Conservation (phyloP, 2,113 vertebrate species). For the Bothrops jararaca region DNA sequence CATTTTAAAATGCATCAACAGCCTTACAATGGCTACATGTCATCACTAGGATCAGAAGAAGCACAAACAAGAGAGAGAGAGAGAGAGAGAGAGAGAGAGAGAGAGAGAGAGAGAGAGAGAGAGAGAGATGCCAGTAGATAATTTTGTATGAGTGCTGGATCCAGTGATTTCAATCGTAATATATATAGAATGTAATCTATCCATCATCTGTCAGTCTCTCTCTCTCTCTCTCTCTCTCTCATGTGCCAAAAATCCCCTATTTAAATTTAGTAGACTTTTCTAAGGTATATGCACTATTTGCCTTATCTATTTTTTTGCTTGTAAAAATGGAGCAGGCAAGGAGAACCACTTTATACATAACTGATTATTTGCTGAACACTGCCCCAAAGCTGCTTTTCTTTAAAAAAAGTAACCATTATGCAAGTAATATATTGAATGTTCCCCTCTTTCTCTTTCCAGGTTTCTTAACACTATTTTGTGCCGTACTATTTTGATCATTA, state of each 20-base stretch:
- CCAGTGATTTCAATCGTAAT: too few species aligned
- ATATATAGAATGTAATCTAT: too few species aligned
- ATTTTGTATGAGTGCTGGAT: neutral
- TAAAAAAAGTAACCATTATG: neutral
- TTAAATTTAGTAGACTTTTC: too few species aligned
- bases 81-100: too few species aligned
- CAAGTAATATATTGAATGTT: neutral
- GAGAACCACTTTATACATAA: neutral
- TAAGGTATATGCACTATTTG: too few species aligned
- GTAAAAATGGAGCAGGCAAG: neutral
- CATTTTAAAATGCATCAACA: slow-evolving; percentile 43
- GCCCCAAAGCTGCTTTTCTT: neutral
- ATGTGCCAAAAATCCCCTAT: too few species aligned
- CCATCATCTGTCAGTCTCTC: too few species aligned
- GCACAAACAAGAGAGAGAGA: too few species aligned
- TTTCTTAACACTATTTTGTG: too few species aligned
- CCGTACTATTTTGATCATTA: neutral
- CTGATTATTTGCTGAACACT: neutral
- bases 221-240: too few species aligned
- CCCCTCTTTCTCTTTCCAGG: neutral
- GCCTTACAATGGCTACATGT: neutral
- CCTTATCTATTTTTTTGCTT: neutral
- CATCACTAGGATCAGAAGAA: neutral
- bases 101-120: too few species aligned
- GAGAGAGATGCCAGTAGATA: neutral